Percentiles rank a stretch among this genome's conserved stretches.
These are phyloP conservation scores for Apotomis turbidana DNA, from an alignment of 2,888 invertebrate species.

Conservation along the genomic window DNA sequence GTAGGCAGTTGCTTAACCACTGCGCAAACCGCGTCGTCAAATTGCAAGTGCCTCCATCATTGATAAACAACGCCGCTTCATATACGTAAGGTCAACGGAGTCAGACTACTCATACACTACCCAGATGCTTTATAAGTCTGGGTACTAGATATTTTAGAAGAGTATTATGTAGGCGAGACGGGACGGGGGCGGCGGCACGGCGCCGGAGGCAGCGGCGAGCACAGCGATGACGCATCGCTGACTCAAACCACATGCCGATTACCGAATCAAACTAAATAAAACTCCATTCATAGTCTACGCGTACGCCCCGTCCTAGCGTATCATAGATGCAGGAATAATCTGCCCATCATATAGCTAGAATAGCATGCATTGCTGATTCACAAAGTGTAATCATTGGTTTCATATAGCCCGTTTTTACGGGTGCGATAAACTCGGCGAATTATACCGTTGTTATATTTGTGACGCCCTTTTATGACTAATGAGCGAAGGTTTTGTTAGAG, in stretches of 20 bases:
- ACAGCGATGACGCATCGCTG: slow-evolving; percentile 40
- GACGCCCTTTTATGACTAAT: slow-evolving; percentile 46
- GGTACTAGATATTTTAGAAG: slow-evolving; percentile 29
- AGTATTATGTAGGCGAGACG: slow-evolving; percentile 29
- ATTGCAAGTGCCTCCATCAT: slow-evolving; percentile 28
- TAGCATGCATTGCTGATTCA: background rate
- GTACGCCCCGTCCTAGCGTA: slow-evolving; percentile 23
- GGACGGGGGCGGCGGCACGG: slow-evolving; percentile 35
- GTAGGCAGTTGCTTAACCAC: too few relatives aligned
- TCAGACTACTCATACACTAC: slow-evolving; percentile 6
- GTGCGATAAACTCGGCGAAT: slow-evolving; percentile 42
- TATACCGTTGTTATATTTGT: slow-evolving; percentile 44
- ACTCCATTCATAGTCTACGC: slow-evolving; percentile 33
- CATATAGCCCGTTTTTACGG: slow-evolving; percentile 15
- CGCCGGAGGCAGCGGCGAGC: slow-evolving; percentile 29
- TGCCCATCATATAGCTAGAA: background rate
- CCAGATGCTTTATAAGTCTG: slow-evolving; percentile 5
- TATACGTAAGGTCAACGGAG: slow-evolving; percentile 30
- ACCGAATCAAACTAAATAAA: slow-evolving; percentile 38
- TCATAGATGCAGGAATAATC: background rate
- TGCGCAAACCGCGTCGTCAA: too few relatives aligned
- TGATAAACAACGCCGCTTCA: slow-evolving; percentile 28
- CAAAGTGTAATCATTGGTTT: slow-evolving; percentile 4
- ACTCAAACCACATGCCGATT: slow-evolving; percentile 40
- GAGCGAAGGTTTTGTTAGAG: slow-evolving; percentile 49